phyloP scores from a whole-genome alignment of 2,797 vertebrate species.

The Rhabdomys pumilio region DNA sequence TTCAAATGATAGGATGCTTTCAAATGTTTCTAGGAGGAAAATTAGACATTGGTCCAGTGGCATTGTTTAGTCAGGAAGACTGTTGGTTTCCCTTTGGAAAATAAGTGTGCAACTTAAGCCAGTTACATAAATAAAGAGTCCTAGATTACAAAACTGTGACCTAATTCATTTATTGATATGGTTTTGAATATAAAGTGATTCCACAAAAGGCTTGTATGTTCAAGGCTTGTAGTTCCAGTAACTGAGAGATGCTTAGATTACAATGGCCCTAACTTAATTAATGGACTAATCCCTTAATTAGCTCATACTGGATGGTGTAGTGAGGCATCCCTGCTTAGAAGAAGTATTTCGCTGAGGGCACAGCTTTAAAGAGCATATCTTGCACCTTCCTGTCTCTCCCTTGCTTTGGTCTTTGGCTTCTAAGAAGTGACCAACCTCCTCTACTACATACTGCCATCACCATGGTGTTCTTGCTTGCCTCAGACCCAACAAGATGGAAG shows the following conservation, averaged over 20 bases:
- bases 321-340: not conserved
- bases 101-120: not conserved
- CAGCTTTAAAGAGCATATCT: not conserved
- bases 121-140: not conserved
- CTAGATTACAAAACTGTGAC: not conserved
- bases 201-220: not conserved
- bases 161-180: not conserved
- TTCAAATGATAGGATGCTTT: no score
- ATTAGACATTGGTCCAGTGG: not conserved
- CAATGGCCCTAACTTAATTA: not conserved
- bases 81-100: not conserved
- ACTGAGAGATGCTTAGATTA: not conserved
- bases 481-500: not conserved
- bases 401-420: not conserved
- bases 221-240: not conserved
- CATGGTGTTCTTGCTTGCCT: not conserved
- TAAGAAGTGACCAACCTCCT: not conserved
- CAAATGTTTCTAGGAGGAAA: not conserved
- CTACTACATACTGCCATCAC: not conserved
- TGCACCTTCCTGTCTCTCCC: no score
- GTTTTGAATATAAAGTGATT: not conserved
- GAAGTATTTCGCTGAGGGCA: not conserved
- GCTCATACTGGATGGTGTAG: not conserved
- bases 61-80: not conserved
- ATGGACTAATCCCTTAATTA: not conserved